phyloP scores from a whole-genome alignment of 2,888 invertebrate genomes.

The Nymphalis c-album region DNA sequence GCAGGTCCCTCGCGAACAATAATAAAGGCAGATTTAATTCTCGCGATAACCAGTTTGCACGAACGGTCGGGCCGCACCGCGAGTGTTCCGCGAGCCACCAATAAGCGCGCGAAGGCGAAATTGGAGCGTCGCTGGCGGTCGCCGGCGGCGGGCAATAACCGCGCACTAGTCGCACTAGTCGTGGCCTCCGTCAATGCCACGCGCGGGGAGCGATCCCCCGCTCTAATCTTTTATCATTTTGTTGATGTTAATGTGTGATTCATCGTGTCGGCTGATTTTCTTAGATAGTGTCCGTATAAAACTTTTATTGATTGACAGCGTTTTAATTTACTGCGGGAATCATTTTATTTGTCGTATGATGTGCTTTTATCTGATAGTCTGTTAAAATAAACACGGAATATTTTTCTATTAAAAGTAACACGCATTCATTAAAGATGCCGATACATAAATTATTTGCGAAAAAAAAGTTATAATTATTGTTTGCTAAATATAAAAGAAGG shows the following conservation, averaged over 20 bases:
- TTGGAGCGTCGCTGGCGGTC: conserved; percentile 52
- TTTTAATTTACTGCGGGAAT: not conserved
- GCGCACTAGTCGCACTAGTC: conserved; percentile 64
- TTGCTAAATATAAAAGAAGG: no score
- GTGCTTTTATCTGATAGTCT: no score
- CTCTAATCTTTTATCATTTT: conserved; percentile 51
- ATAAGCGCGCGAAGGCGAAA: conserved; percentile 28
- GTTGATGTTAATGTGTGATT: conserved; percentile 48
- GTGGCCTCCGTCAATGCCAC: conserved; percentile 78
- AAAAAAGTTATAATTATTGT: no score
- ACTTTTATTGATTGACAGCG: not conserved
- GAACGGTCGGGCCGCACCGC: conserved; percentile 32
- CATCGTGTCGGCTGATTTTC: conserved; percentile 41
- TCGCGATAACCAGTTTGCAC: conserved; percentile 33
- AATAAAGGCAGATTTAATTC: conserved; percentile 27
- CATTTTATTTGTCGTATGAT: no score
- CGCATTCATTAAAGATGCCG: no score
- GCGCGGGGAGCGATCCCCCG: conserved; percentile 40
- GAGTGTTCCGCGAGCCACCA: conserved; percentile 22
- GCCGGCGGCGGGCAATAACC: conserved; percentile 73
- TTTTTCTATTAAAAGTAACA: no score
- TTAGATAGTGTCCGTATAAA: conserved; percentile 12
- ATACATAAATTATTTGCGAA: no score
- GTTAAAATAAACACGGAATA: no score
- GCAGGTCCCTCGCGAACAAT: conserved; percentile 22